Conservation (phyloP, 2,797 vertebrate species). For the Chelidonichthys spinosus region DNA sequence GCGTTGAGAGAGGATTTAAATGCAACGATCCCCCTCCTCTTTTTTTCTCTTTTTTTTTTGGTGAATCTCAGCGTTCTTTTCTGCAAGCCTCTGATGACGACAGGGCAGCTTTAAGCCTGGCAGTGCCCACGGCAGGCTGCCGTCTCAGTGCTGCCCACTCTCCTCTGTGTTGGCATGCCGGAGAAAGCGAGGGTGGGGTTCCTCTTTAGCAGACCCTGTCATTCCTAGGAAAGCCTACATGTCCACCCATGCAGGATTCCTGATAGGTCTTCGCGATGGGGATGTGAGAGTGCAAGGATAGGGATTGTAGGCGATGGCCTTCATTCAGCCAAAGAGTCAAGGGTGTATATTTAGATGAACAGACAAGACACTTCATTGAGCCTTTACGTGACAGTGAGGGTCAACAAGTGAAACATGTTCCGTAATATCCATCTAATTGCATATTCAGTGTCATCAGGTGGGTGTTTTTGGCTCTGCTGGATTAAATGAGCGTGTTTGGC, state of each 20-base stretch:
- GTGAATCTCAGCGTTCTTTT: slow-evolving; percentile 85
- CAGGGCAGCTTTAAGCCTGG: slow-evolving; percentile 87
- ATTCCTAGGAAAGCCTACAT: slow-evolving; percentile 88
- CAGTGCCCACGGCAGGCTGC: slow-evolving; percentile 89
- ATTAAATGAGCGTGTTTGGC: slow-evolving; percentile 76
- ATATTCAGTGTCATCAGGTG: slow-evolving; percentile 77
- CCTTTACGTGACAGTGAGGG: slow-evolving; percentile 60
- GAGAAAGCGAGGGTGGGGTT: slow-evolving; percentile 86
- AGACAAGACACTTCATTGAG: slow-evolving; percentile 45
- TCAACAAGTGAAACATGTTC: slow-evolving; percentile 72
- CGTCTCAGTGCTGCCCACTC: slow-evolving; percentile 88
- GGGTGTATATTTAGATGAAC: slow-evolving; percentile 60
- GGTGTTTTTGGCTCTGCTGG: slow-evolving; percentile 75
- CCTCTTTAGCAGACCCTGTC: slow-evolving; percentile 87
- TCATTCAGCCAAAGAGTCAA: slow-evolving; percentile 48
- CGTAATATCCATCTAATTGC: slow-evolving; percentile 72
- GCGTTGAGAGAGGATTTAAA: slow-evolving; percentile 89
- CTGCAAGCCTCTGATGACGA: slow-evolving; percentile 86
- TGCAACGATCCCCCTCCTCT: slow-evolving; percentile 81
- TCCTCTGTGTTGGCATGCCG: slow-evolving; percentile 84
- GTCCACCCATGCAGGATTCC: slow-evolving; percentile 87
- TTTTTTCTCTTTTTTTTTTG: slow-evolving; percentile 73
- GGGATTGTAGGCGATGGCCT: slow-evolving; percentile 65
- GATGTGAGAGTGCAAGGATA: slow-evolving; percentile 63
- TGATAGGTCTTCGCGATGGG: slow-evolving; percentile 80